These are phyloP conservation scores for Lycocorax pyrrhopterus DNA, from an alignment of 2,113 vertebrate species.

Conservation along the genomic window DNA sequence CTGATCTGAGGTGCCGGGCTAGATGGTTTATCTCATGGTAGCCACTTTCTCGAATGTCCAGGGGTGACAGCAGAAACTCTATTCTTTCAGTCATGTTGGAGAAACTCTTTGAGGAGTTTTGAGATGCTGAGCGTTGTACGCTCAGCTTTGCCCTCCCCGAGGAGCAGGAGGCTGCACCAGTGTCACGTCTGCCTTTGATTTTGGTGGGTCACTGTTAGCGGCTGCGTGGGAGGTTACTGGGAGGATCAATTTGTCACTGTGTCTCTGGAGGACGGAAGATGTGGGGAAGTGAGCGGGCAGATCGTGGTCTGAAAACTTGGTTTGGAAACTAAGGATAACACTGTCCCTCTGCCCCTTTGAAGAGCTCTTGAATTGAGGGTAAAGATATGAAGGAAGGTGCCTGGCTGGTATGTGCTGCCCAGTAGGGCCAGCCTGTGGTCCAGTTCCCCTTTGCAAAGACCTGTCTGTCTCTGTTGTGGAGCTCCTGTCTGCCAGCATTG, in stretches of 20 bases:
- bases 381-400: not conserved
- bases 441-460: not conserved
- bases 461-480: accelerated
- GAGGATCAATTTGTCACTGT: not conserved
- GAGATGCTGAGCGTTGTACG: not conserved
- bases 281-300: not conserved
- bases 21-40: accelerated
- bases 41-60: accelerated
- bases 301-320: not conserved
- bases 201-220: not conserved
- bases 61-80: not conserved
- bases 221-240: not conserved
- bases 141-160: not conserved
- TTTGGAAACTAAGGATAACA: not conserved
- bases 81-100: not conserved
- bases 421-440: accelerated
- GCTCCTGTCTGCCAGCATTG: not conserved
- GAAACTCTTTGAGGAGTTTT: not conserved
- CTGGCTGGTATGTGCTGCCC: not conserved
- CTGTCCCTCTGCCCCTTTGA: not conserved
- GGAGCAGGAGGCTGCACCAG: not conserved
- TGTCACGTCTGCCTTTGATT: accelerated
- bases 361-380: not conserved
- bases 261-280: not conserved
- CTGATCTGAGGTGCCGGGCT: not conserved